Percentiles rank a stretch among this genome's conserved stretches.
phyloP scores from a whole-genome alignment of 1,140 invertebrate genomes.

The Drosophila kikkawai region DNA sequence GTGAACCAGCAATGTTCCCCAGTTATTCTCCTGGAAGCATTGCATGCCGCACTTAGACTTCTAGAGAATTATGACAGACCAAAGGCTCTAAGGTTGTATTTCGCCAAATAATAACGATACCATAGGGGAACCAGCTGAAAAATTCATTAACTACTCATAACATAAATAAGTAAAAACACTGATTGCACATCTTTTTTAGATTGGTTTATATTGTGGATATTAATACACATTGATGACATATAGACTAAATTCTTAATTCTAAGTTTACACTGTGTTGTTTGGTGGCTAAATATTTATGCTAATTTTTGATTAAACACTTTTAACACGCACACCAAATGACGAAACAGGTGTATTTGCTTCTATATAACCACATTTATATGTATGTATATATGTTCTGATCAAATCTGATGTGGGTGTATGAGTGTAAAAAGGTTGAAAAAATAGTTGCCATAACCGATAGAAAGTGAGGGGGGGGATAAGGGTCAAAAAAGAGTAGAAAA shows the following conservation, averaged over 20 bases:
- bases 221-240: conserved; percentile 61
- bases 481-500: conserved; percentile 39
- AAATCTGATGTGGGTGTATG: conserved; percentile 29
- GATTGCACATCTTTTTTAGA: conserved; percentile 10
- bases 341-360: conserved; percentile 27
- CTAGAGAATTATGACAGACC: too few species aligned
- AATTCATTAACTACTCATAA: background rate
- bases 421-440: conserved; percentile 38
- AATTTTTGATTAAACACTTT: conserved; percentile 68
- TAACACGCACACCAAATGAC: conserved; percentile 51
- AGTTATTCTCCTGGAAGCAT: too few species aligned
- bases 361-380: conserved; percentile 32
- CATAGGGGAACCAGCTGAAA: too few species aligned
- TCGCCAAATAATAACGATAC: too few species aligned
- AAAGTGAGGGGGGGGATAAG: conserved; percentile 7
- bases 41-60: too few species aligned
- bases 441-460: conserved; percentile 72
- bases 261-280: conserved; percentile 53
- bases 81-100: too few species aligned
- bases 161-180: background rate
- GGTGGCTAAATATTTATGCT: conserved; percentile 63
- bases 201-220: conserved; percentile 61
- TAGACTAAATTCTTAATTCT: conserved; percentile 45
- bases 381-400: conserved; percentile 16
- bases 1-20: too few species aligned